Percentiles rank a stretch among this genome's conserved stretches.
Evolutionary conservation across 2,888 invertebrate species (phyloP).

Genomic region (Microctonus aethiopoides): DNA sequence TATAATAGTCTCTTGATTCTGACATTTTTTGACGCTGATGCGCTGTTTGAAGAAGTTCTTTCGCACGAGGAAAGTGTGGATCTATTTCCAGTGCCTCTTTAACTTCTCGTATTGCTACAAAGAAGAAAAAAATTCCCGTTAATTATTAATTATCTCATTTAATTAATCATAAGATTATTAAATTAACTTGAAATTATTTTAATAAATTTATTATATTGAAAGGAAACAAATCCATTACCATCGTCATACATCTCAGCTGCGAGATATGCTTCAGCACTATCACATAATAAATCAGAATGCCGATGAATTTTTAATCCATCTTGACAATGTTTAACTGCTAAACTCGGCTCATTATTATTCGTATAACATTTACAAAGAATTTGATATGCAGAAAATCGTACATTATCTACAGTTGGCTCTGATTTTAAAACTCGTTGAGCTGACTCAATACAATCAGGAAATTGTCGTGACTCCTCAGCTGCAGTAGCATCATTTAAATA

Average conservation of each 20-base stretch:
- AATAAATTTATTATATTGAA: neutral
- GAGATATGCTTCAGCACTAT: conserved; percentile 92
- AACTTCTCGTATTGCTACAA: conserved; percentile 85
- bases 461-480: conserved; percentile 73
- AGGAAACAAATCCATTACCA: conserved; percentile 67
- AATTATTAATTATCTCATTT: neutral
- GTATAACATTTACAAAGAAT: conserved; percentile 84
- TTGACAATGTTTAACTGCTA: conserved; percentile 82
- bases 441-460: conserved; percentile 75
- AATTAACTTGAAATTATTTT: conserved; percentile 1
- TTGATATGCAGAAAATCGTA: conserved; percentile 80
- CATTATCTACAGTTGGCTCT: conserved; percentile 78
- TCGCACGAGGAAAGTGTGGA: conserved; percentile 81
- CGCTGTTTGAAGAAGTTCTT: conserved; percentile 88
- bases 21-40: conserved; percentile 93
- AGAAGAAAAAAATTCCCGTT: neutral
- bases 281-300: conserved; percentile 84
- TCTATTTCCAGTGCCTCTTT: conserved; percentile 88
- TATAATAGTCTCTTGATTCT: conserved; percentile 96
- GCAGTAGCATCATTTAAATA: conserved; percentile 76
- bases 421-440: conserved; percentile 76
- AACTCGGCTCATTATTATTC: conserved; percentile 77
- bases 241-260: conserved; percentile 92
- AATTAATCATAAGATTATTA: neutral
- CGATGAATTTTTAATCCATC: conserved; percentile 81